Percentiles rank a stretch among this genome's conserved stretches.
Conservation (phyloP, 2,888 invertebrate genomes). For the Cerceris ruficornis region DNA sequence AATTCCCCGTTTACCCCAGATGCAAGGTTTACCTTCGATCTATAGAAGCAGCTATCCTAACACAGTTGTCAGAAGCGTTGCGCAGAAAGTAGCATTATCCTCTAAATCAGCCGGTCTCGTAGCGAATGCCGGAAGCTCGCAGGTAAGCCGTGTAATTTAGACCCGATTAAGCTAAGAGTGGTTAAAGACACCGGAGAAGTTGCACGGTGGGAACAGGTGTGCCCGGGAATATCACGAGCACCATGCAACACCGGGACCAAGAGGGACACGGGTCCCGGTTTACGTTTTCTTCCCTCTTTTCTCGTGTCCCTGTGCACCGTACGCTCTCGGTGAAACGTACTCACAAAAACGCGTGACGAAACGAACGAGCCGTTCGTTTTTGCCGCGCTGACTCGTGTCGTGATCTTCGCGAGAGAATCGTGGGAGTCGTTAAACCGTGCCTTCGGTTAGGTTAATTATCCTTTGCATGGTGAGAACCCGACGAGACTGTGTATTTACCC, state of each 20-base stretch:
- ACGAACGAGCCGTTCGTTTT: constrained; percentile 62
- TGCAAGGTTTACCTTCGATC: constrained; percentile 4
- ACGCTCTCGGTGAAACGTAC: constrained; percentile 26
- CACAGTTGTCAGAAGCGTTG: constrained; percentile 19
- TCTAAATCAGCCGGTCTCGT: constrained; percentile 41
- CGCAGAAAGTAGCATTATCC: constrained; percentile 46
- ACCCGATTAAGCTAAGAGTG: constrained; percentile 53
- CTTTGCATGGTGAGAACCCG: constrained; percentile 52
- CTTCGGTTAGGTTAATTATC: constrained; percentile 59
- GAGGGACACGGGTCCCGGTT: constrained; percentile 29
- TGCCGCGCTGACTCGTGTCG: constrained; percentile 54
- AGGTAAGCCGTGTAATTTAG: constrained; percentile 54
- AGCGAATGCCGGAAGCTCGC: constrained; percentile 38
- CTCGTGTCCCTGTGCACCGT: background rate
- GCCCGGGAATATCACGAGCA: constrained; percentile 43
- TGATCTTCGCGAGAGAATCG: constrained; percentile 63
- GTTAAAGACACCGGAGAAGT: constrained; percentile 41
- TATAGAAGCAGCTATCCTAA: constrained; percentile 16
- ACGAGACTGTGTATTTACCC: constrained; percentile 36
- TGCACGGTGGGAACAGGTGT: constrained; percentile 47
- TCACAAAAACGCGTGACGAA: constrained; percentile 62
- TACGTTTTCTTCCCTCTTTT: constrained; percentile 25
- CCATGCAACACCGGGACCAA: constrained; percentile 9
- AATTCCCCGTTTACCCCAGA: background rate
- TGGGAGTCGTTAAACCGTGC: constrained; percentile 68